Conservation (phyloP, 2,113 vertebrate genomes). For the Leucoraja erinaceus region DNA sequence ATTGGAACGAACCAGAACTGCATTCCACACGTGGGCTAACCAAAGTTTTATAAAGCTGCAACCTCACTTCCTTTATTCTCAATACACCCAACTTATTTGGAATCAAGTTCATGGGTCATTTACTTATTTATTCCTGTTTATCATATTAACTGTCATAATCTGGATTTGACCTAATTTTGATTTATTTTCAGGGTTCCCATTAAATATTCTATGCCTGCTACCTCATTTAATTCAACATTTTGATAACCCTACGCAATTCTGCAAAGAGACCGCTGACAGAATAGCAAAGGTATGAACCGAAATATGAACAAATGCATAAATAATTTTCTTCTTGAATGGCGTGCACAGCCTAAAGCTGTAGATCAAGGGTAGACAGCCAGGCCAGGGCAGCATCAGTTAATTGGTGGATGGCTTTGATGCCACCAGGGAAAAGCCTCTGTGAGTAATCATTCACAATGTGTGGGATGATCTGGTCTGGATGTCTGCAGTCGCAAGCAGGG, state of each 20-base stretch:
- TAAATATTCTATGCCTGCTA: conserved; percentile 95
- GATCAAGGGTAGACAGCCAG: too few species aligned
- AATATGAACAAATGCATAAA: background rate
- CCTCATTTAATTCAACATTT: conserved; percentile 98
- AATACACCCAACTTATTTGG: background rate
- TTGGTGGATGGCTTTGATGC: too few species aligned
- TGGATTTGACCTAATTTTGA: conserved; percentile 17
- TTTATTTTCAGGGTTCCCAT: conserved; percentile 77
- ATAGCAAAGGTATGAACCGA: conserved; percentile 76
- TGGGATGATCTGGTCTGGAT: too few species aligned
- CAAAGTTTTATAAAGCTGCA: too few species aligned
- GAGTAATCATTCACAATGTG: too few species aligned
- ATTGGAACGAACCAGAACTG: too few species aligned
- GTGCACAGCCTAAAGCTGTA: too few species aligned
- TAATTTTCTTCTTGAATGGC: background rate
- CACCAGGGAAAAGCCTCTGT: too few species aligned
- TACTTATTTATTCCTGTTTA: background rate
- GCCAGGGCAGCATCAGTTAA: too few species aligned
- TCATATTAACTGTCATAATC: background rate
- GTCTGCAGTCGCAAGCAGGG: too few species aligned
- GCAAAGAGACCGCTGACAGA: conserved; percentile 92
- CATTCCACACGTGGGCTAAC: too few species aligned
- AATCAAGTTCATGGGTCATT: background rate
- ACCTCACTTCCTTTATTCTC: too few species aligned
- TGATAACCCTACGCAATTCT: conserved; percentile 94